Percentiles rank a stretch among this genome's conserved stretches.
These are phyloP conservation scores for Falco punctatus DNA, from an alignment of 2,113 vertebrate species.

Conservation along the genomic window DNA sequence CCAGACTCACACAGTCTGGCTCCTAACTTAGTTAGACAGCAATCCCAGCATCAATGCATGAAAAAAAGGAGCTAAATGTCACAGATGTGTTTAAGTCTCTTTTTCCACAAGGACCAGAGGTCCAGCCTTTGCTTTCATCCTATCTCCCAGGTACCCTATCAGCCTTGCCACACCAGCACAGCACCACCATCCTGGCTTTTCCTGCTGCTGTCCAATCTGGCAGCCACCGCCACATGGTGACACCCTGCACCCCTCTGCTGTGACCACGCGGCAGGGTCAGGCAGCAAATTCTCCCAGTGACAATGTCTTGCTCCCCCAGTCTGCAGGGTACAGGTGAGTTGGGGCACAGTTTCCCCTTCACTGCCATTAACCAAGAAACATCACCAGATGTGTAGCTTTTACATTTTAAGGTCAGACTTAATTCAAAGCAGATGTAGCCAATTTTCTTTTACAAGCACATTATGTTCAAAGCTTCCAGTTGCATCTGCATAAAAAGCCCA, in stretches of 20 bases:
- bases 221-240: neutral
- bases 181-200: neutral
- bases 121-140: neutral
- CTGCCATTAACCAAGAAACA: neutral
- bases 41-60: neutral
- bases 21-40: neutral
- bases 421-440: conserved; percentile 44
- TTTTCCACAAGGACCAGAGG: neutral
- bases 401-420: neutral
- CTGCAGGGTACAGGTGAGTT: neutral
- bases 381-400: neutral
- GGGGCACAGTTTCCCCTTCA: neutral
- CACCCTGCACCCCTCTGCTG: neutral
- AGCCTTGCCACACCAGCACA: neutral
- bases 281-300: accelerated
- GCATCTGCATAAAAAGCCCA: conserved; percentile 8
- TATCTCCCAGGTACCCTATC: neutral
- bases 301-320: neutral
- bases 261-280: accelerated
- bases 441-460: conserved; percentile 24
- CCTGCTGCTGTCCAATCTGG: neutral
- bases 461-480: conserved; percentile 12
- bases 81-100: neutral
- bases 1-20: neutral
- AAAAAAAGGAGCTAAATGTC: neutral